A percentile compares a stretch with the other conserved stretches of the same genome.
Conservation (phyloP, 2,797 vertebrate species). For the Streptopelia turtur region DNA sequence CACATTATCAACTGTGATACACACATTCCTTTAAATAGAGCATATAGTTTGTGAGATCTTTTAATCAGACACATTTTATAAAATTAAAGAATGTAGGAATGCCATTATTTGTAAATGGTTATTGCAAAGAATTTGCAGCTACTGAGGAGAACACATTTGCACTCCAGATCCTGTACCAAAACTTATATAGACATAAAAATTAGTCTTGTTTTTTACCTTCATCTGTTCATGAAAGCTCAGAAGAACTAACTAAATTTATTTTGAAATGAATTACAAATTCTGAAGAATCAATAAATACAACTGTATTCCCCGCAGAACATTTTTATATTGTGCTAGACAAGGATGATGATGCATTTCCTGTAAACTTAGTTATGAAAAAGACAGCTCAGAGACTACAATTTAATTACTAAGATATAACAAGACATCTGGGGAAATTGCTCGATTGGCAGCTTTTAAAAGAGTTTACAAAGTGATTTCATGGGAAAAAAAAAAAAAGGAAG, state of each 20-base stretch:
- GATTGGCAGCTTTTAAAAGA: constrained; percentile 42
- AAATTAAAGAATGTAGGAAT: background rate
- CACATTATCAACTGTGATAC: background rate
- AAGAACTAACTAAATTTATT: constrained; percentile 23
- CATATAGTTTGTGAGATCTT: background rate
- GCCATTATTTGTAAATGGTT: background rate
- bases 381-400: constrained; percentile 60
- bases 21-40: background rate
- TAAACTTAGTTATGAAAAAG: constrained; percentile 56
- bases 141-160: background rate
- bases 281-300: constrained; percentile 61
- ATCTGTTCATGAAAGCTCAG: constrained; percentile 5
- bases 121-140: background rate
- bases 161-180: background rate
- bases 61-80: background rate
- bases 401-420: constrained; percentile 59
- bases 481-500: background rate
- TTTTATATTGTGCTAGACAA: constrained; percentile 49
- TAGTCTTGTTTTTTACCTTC: constrained; percentile 3
- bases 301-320: constrained; percentile 37
- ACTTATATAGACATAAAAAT: background rate
- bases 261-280: constrained; percentile 50
- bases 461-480: constrained; percentile 16
- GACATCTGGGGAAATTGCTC: constrained; percentile 30
- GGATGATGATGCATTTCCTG: constrained; percentile 56